Percentiles rank a stretch among this genome's conserved stretches.
These are phyloP conservation scores for Melanargia galathea DNA, from an alignment of 2,888 invertebrate genomes.

Conservation along the genomic window DNA sequence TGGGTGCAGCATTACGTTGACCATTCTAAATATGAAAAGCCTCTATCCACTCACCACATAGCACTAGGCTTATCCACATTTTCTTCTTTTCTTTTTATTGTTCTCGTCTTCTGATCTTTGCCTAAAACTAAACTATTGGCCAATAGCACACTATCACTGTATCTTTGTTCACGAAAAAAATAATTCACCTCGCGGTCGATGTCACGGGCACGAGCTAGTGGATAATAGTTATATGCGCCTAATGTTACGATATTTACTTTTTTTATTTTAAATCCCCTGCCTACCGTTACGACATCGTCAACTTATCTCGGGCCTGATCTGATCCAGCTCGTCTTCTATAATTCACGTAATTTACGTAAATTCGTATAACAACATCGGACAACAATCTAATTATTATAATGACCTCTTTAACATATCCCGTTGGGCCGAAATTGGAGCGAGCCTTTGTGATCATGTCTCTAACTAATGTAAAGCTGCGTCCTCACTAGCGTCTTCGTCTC, in stretches of 20 bases:
- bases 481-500: background rate
- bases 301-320: slow-evolving; percentile 60
- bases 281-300: slow-evolving; percentile 77
- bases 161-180: background rate
- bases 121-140: too few relatives aligned
- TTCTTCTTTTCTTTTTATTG: too few relatives aligned
- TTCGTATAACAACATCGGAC: slow-evolving; percentile 81
- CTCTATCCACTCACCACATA: too few relatives aligned
- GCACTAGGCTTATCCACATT: too few relatives aligned
- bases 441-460: slow-evolving; percentile 69
- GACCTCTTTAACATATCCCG: slow-evolving; percentile 80
- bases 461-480: slow-evolving; percentile 61
- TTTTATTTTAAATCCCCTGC: slow-evolving; percentile 58
- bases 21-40: too few relatives aligned
- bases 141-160: too few relatives aligned
- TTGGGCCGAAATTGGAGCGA: slow-evolving; percentile 72
- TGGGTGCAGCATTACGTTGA: too few relatives aligned
- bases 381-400: slow-evolving; percentile 82
- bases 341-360: slow-evolving; percentile 71
- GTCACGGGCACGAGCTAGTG: background rate
- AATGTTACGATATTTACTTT: background rate
- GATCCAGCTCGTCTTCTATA: slow-evolving; percentile 58
- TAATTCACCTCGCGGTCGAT: background rate
- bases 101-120: too few relatives aligned
- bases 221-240: too few relatives aligned